Evolutionary conservation across 2,113 vertebrate species (phyloP).

Genomic region (Anser cygnoides): DNA sequence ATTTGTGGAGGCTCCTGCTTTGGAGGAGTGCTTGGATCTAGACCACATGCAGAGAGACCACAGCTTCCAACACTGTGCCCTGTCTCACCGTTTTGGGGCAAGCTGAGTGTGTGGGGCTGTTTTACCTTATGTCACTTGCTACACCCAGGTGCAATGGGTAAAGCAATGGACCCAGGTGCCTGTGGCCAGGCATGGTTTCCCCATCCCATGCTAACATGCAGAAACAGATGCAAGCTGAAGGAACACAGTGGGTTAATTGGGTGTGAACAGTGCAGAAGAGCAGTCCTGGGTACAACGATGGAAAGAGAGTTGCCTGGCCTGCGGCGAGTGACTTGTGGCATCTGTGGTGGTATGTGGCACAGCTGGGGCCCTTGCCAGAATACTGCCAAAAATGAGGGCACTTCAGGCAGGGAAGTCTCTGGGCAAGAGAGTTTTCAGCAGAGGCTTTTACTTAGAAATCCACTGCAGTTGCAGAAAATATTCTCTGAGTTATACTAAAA

Average conservation of each 20-base stretch:
- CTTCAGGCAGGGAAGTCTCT: neutral
- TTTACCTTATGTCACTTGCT: neutral
- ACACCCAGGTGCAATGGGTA: neutral
- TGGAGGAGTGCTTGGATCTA: neutral
- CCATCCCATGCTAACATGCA: neutral
- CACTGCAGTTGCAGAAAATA: neutral
- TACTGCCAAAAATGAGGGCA: neutral
- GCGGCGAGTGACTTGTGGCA: fast-evolving
- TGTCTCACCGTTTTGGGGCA: neutral
- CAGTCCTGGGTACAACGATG: neutral
- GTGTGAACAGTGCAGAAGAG: neutral
- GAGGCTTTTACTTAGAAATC: constrained; percentile 19
- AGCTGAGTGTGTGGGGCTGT: neutral
- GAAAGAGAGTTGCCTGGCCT: neutral
- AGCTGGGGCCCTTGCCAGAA: neutral
- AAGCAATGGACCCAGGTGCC: neutral
- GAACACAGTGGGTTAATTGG: neutral
- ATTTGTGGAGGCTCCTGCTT: neutral
- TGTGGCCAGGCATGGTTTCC: neutral
- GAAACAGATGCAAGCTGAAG: neutral
- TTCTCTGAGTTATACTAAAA: constrained; percentile 1
- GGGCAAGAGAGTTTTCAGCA: neutral
- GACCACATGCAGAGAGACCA: neutral
- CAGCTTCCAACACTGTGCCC: neutral
- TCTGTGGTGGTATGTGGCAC: fast-evolving